Evolutionary conservation across 2,888 invertebrate genomes (phyloP).

Genomic region (Chironomus tentans): DNA sequence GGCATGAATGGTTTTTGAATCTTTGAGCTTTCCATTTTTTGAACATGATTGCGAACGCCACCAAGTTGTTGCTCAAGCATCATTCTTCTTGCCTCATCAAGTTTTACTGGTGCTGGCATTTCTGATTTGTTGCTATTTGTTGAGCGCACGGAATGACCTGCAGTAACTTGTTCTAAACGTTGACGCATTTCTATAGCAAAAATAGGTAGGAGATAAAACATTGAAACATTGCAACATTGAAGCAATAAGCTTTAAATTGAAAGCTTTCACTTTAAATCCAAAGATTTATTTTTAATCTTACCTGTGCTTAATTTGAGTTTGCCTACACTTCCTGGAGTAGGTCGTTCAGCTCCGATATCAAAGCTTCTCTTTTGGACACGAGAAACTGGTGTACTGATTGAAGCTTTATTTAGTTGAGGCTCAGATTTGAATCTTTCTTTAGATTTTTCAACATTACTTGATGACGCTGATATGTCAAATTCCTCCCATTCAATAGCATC

Average conservation of each 20-base stretch:
- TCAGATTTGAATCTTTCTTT: conserved; percentile 42
- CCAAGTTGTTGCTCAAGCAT: conserved; percentile 79
- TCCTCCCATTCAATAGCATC: background rate
- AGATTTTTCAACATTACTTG: conserved; percentile 45
- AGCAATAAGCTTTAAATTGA: too few relatives aligned
- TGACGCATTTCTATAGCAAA: conserved; percentile 66
- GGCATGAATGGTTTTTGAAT: conserved; percentile 43
- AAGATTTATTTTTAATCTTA: too few relatives aligned
- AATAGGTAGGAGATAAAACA: too few relatives aligned
- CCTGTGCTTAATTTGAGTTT: conserved; percentile 75
- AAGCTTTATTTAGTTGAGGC: conserved; percentile 29
- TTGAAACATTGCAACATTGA: too few relatives aligned
- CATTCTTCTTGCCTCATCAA: conserved; percentile 76
- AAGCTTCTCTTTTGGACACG: conserved; percentile 50
- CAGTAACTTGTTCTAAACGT: conserved; percentile 77
- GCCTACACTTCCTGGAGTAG: conserved; percentile 79
- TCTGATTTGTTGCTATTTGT: conserved; percentile 64
- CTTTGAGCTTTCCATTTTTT: conserved; percentile 49
- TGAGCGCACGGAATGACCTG: conserved; percentile 75
- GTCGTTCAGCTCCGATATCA: conserved; percentile 72
- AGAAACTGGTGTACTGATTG: background rate
- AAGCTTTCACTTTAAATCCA: too few relatives aligned
- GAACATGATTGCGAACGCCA: conserved; percentile 49
- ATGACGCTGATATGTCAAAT: background rate
- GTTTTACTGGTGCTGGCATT: conserved; percentile 66